These are phyloP conservation scores for Calypte anna DNA, from an alignment of 2,113 vertebrate species.

Conservation along the genomic window DNA sequence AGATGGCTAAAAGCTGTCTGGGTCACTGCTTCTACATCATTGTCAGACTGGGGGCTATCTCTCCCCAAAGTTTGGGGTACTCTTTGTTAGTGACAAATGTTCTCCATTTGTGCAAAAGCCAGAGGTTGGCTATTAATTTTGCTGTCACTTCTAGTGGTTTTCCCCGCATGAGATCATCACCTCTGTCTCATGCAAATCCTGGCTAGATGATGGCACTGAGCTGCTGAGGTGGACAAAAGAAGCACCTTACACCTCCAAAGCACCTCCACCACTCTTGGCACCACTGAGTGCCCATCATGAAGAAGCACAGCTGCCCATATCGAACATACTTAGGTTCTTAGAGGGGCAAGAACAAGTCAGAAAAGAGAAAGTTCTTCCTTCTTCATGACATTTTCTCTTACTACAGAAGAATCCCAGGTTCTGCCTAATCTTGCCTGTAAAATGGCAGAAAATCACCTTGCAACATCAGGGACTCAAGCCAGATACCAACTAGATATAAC, in stretches of 20 bases:
- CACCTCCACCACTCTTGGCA: not conserved
- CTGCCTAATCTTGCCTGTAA: constrained; percentile 11
- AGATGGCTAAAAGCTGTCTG: constrained; percentile 15
- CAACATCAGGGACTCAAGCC: constrained; percentile 52
- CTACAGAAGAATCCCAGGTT: not conserved
- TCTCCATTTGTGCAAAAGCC: not conserved
- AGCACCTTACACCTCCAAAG: not conserved
- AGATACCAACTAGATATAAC: constrained; percentile 50
- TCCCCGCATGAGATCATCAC: not conserved
- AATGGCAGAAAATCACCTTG: constrained; percentile 61
- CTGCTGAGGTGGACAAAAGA: not conserved
- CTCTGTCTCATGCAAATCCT: not conserved
- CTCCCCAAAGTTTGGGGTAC: constrained; percentile 8
- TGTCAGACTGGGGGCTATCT: not conserved
- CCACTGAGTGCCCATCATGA: not conserved
- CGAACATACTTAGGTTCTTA: not conserved
- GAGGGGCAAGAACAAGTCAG: not conserved
- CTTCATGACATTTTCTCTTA: not conserved
- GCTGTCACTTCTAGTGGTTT: constrained; percentile 17
- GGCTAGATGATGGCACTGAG: not conserved
- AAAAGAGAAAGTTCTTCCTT: not conserved
- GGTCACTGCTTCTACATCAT: constrained; percentile 10
- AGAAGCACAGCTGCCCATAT: not conserved
- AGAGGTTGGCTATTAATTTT: constrained; percentile 34
- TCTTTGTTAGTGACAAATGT: not conserved